Evolutionary conservation across 1,140 invertebrate genomes (phyloP).

Genomic region (Philotrypesis tridentata): DNA sequence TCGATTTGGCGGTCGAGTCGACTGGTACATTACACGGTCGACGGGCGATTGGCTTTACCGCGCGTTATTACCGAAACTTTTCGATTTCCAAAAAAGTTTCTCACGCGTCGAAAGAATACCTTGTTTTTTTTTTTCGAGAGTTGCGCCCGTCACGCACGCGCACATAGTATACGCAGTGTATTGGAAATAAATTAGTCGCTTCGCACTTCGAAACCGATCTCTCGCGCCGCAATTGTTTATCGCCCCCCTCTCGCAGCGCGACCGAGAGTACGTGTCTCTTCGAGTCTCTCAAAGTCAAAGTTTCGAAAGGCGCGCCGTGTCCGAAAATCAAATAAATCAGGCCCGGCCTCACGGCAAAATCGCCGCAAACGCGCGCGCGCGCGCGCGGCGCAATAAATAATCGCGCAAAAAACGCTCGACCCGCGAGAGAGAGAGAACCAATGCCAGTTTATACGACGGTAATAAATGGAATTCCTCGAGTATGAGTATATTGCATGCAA

Average conservation of each 20-base stretch:
- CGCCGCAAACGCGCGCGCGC: not conserved
- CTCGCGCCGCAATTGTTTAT: not conserved
- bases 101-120: no score
- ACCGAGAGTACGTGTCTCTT: no score
- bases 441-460: constrained; percentile 30
- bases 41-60: no score
- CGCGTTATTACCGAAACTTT: no score
- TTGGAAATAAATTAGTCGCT: no score
- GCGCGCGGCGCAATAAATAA: constrained; percentile 34
- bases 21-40: no score
- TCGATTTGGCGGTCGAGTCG: not conserved
- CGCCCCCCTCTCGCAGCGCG: not conserved
- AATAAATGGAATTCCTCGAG: constrained; percentile 42
- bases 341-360: not conserved
- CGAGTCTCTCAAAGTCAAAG: not conserved
- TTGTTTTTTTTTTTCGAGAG: no score
- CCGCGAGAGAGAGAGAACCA: no score
- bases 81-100: no score
- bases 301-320: not conserved
- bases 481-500: constrained; percentile 32
- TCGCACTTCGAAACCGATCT: not conserved
- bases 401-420: constrained; percentile 22
- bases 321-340: constrained; percentile 37
- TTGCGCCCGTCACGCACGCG: no score
- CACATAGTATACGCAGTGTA: no score